A percentile compares a stretch with the other conserved stretches of the same genome.
These are phyloP conservation scores for Sebastes kiyomatsui DNA, from an alignment of 2,797 vertebrate species.

Conservation along the genomic window DNA sequence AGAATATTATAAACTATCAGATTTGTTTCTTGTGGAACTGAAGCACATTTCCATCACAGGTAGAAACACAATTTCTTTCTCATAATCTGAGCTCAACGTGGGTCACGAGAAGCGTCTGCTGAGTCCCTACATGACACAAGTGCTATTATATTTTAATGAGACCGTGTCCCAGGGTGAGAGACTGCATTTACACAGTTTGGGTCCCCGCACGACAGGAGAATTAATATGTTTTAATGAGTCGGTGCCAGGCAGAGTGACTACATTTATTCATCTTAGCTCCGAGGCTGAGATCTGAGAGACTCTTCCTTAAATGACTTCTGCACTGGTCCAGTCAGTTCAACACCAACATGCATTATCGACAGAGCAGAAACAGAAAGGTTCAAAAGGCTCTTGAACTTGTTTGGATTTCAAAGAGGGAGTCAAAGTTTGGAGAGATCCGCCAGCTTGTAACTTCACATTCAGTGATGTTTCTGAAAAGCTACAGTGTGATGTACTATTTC, in stretches of 20 bases:
- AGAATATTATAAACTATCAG: not conserved
- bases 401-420: slow-evolving; percentile 12
- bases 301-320: slow-evolving; percentile 36
- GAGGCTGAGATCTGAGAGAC: slow-evolving; percentile 33
- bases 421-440: slow-evolving; percentile 11
- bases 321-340: not conserved
- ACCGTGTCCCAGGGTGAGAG: slow-evolving; percentile 39
- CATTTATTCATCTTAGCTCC: slow-evolving; percentile 19
- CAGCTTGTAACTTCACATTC: not conserved
- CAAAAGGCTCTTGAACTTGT: slow-evolving; percentile 30
- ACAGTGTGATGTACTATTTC: not conserved
- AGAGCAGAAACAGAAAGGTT: slow-evolving; percentile 12
- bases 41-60: slow-evolving; percentile 17
- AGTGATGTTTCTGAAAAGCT: not conserved
- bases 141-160: slow-evolving; percentile 63
- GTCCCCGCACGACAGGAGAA: slow-evolving; percentile 36
- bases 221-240: slow-evolving; percentile 66
- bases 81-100: slow-evolving; percentile 34
- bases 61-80: slow-evolving; percentile 23
- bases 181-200: slow-evolving; percentile 37
- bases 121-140: slow-evolving; percentile 54
- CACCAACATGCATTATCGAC: slow-evolving; percentile 22
- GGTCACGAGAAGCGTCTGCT: slow-evolving; percentile 25
- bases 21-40: not conserved
- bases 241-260: slow-evolving; percentile 14